Base-by-base conservation (phyloP, 2,797 vertebrate genomes). In the Sebastolobus alascanus region DNA sequence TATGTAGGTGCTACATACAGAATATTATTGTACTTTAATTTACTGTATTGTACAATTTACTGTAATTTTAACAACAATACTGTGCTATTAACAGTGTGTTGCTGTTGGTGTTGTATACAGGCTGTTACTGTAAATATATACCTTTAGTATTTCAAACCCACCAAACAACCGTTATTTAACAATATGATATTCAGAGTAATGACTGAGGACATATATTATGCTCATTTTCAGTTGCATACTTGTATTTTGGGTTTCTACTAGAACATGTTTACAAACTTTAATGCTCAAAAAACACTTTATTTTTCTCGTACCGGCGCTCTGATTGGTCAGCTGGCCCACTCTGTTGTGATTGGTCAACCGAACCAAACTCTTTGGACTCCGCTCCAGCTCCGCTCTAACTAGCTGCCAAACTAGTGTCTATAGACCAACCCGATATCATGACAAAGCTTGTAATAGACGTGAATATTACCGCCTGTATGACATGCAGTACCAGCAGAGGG, bases 171-270 rank as follows among this genome's bases (percentile, higher is more conserved):
- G 6, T 7, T 4, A 40, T 40, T 75, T 14, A 43, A 40, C 37
- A 37, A 46, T 29, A 1, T 20, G 13, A 22, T 29, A 27, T 12
- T 20, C 22, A 14, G 50, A 59, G 22, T 38, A 11, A 12, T 31
- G 50, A 60, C 3, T 54, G 27, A 61, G 38, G 55, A 43, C 11
- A 3, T 50, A 3, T 50, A 20, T 52, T n/a, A 10, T 52, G 50
- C 18, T 52, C 8, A 52, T 52, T 52, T 52, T n/a, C 50, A 52
- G 20, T 20, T 52, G 20, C 50, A n/a, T 52, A 1, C 4, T 52
- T 52, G 8, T 52, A 52, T 52, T 0, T 52, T 8, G 0, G 0
- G 10, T 2, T 52, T n/a, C 20, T n/a, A 52, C 16, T 20, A 52
- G 16, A 52, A 52, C 8, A 52, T 20, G 46, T 20, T 20, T n/a